phyloP scores from a whole-genome alignment of 2,888 invertebrate genomes.

The Villa cingulata region DNA sequence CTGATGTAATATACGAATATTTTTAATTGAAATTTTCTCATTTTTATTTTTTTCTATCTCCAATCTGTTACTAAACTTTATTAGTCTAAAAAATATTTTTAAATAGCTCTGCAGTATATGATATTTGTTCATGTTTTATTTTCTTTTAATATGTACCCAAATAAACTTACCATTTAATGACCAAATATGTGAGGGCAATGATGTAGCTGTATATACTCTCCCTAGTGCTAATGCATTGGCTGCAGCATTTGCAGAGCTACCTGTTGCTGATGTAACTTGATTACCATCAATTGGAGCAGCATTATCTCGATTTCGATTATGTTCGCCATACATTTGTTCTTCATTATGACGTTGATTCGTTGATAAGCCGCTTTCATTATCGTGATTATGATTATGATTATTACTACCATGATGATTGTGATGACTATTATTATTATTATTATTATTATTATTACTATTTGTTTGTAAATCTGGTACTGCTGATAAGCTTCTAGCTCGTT shows the following conservation, averaged over 20 bases:
- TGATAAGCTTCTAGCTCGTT: slow-evolving; percentile 68
- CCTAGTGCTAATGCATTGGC: slow-evolving; percentile 45
- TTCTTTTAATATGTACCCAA: no score
- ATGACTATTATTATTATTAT: slow-evolving; percentile 23
- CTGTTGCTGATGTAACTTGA: slow-evolving; percentile 29
- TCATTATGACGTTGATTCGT: slow-evolving; percentile 15
- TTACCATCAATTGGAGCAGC: slow-evolving; percentile 28
- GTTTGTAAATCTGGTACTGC: slow-evolving; percentile 63
- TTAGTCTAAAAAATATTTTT: no score
- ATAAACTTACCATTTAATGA: slow-evolving; percentile 66
- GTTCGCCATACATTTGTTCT: slow-evolving; percentile 25
- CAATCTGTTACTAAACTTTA: no score
- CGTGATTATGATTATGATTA: no score
- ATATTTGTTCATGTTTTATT: no score
- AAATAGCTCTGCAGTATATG: no score
- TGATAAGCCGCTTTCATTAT: background rate
- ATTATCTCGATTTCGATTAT: slow-evolving; percentile 21
- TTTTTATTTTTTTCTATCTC: no score
- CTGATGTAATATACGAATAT: no score
- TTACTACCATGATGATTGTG: slow-evolving; percentile 28
- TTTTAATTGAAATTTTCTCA: no score
- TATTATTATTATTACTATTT: slow-evolving; percentile 25
- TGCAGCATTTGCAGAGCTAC: slow-evolving; percentile 21
- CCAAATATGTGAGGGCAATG: slow-evolving; percentile 84
- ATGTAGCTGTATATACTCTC: slow-evolving; percentile 75